Conservation (phyloP, 2,113 vertebrate genomes). For the Macquaria australasica region DNA sequence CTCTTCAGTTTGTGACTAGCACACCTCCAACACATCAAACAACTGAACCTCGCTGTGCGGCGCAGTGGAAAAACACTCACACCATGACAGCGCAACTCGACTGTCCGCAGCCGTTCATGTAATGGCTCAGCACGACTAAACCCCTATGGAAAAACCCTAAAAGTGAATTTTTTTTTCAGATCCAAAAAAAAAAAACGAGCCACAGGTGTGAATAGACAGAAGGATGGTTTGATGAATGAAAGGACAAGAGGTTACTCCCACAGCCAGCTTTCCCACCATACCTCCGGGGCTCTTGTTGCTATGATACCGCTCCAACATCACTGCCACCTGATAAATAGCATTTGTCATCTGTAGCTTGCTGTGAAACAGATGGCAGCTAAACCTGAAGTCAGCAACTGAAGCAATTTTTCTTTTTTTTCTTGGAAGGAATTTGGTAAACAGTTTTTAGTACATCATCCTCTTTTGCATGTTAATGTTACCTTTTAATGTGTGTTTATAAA, state of each 20-base stretch:
- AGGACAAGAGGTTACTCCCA: constrained; percentile 11
- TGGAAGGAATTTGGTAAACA: background rate
- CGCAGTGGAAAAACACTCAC: background rate
- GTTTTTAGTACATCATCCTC: background rate
- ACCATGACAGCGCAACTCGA: background rate
- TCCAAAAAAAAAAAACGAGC: background rate
- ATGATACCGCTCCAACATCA: constrained; percentile 33
- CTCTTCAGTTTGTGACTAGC: background rate
- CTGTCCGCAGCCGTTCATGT: too few relatives aligned
- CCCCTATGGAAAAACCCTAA: background rate
- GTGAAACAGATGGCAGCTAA: constrained; percentile 18
- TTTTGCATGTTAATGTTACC: background rate
- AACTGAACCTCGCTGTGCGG: background rate
- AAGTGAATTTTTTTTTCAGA: background rate
- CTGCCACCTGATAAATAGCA: constrained; percentile 16
- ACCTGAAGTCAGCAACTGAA: background rate
- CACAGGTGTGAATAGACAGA: background rate
- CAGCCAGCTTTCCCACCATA: background rate
- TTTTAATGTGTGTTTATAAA: background rate
- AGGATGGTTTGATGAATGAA: background rate
- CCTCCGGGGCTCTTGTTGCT: constrained; percentile 22
- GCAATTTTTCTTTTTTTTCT: background rate
- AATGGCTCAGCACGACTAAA: background rate
- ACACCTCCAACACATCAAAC: background rate
- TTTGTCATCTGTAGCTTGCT: constrained; percentile 16